phyloP scores from a whole-genome alignment of 2,797 vertebrate species.

The Tympanoctomys barrerae region DNA sequence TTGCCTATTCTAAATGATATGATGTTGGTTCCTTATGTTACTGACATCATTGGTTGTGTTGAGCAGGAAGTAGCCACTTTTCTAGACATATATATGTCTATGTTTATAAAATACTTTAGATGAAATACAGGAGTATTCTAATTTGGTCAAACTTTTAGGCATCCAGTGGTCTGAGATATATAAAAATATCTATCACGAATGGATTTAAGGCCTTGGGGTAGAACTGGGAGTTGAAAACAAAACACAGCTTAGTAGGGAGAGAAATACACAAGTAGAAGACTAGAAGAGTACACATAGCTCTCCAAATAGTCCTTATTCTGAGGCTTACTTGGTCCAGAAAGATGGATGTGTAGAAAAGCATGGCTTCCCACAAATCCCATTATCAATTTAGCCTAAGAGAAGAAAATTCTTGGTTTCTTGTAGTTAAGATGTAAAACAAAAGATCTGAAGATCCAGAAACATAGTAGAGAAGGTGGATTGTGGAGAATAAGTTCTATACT shows the following conservation, averaged over 20 bases:
- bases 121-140: not conserved
- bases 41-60: not conserved
- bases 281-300: not conserved
- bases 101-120: not conserved
- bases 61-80: not conserved
- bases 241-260: not conserved
- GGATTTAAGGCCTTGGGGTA: not conserved
- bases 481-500: not conserved
- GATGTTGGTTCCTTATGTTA: not conserved
- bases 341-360: not conserved
- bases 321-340: not conserved
- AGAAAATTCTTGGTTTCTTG: not conserved
- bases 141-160: conserved; percentile 3
- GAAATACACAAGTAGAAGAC: not conserved
- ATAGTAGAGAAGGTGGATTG: not conserved
- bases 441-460: not conserved
- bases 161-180: not conserved
- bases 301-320: not conserved
- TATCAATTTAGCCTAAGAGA: not conserved
- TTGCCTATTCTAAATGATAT: not conserved
- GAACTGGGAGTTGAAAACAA: not conserved
- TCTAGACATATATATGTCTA: not conserved
- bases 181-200: not conserved
- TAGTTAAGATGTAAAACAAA: not conserved
- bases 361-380: not conserved